These are phyloP conservation scores for Oligia strigilis DNA, from an alignment of 2,888 invertebrate species.

Conservation along the genomic window DNA sequence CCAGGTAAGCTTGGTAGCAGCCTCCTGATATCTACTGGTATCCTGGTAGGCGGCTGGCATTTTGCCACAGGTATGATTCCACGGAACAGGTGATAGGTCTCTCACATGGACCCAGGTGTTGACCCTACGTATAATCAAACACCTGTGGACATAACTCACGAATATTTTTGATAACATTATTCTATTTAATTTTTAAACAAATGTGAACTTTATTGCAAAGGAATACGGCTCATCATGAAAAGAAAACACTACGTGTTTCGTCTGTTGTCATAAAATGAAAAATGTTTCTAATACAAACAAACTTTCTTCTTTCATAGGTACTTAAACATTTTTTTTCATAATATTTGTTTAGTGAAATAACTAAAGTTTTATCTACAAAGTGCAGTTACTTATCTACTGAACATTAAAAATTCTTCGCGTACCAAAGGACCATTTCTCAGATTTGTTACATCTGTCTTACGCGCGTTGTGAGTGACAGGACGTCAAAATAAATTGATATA, in stretches of 20 bases:
- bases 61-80: conserved; percentile 90
- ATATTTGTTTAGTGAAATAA: conserved; percentile 17
- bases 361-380: neutral
- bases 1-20: conserved; percentile 78
- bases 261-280: conserved; percentile 3
- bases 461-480: conserved; percentile 45
- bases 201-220: conserved; percentile 36
- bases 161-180: conserved; percentile 38
- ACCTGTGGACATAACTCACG: conserved; percentile 47
- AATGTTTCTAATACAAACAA: conserved; percentile 2
- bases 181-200: neutral
- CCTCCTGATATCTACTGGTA: conserved; percentile 76
- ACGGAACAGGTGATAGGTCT: conserved; percentile 81
- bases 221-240: conserved; percentile 27
- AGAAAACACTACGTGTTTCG: neutral
- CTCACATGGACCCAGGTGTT: conserved; percentile 77
- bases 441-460: conserved; percentile 30
- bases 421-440: conserved; percentile 29
- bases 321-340: conserved; percentile 1
- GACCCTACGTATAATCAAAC: conserved; percentile 73
- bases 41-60: conserved; percentile 90
- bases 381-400: conserved; percentile 2
- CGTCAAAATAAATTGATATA: conserved; percentile 65
- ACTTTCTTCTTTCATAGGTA: conserved; percentile 17
- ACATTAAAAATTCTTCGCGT: conserved; percentile 10